Conservation (phyloP, 30 jellyfish, hydroid and myxozoan species). For the Aurelia aurita complex sp. Pacific region DNA sequence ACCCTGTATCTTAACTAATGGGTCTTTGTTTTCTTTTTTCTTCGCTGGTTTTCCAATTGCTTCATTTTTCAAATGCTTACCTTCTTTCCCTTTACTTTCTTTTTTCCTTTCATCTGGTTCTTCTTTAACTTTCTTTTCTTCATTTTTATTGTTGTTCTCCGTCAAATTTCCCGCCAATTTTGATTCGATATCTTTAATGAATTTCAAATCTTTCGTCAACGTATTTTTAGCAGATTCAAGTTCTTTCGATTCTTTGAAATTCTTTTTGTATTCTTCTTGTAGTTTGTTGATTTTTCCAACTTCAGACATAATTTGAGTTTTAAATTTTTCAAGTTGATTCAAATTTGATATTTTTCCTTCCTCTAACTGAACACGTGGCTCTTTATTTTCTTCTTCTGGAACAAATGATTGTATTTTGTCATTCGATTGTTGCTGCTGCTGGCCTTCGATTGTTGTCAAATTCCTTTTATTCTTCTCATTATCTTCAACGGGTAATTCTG, state of each 20-base stretch:
- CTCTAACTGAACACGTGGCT: not conserved
- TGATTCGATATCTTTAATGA: slow-evolving; percentile 77
- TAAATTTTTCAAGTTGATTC: slow-evolving; percentile 75
- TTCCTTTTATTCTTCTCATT: slow-evolving; percentile 6
- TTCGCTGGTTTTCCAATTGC: slow-evolving; percentile 36
- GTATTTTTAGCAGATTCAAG: slow-evolving; percentile 78
- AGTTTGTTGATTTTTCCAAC: slow-evolving; percentile 82
- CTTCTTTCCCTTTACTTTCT: not conserved
- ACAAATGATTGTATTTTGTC: slow-evolving; percentile 43
- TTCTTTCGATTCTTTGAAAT: slow-evolving; percentile 70
- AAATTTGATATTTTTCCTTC: slow-evolving; percentile 24
- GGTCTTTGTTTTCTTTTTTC: slow-evolving; percentile 66
- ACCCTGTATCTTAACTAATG: slow-evolving; percentile 80
- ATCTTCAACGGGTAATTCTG: not conserved
- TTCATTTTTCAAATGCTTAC: not conserved
- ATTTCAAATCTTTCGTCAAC: slow-evolving; percentile 80
- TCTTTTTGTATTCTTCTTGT: slow-evolving; percentile 79
- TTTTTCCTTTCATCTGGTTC: not conserved
- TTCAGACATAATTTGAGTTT: slow-evolving; percentile 77
- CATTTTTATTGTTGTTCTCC: slow-evolving; percentile 13
- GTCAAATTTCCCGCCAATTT: slow-evolving; percentile 48
- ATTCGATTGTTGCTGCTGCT: slow-evolving; percentile 8
- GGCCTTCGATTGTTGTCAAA: not conserved
- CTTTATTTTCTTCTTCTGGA: slow-evolving; percentile 27
- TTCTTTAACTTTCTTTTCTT: slow-evolving; percentile 8